Percentiles rank a stretch among this genome's conserved stretches.
phyloP scores from a whole-genome alignment of 1,140 invertebrate species.

The Orchestia grillus region DNA sequence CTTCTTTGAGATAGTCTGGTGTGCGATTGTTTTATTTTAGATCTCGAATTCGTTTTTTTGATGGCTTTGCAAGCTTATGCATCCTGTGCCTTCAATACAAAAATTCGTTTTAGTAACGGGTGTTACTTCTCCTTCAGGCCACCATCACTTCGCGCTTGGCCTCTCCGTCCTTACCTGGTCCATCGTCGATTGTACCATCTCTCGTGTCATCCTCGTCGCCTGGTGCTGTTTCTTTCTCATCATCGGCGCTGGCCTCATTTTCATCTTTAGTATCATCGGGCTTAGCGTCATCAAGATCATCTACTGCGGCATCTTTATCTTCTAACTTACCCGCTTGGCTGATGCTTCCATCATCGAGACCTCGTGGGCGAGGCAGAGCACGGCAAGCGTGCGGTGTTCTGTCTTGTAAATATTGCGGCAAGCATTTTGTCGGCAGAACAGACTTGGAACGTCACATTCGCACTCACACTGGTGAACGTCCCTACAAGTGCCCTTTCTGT shows the following conservation, averaged over 20 bases:
- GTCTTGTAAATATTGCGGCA: slow-evolving; percentile 46
- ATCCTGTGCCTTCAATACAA: not conserved
- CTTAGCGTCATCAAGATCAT: not conserved
- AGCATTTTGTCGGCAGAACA: slow-evolving; percentile 36
- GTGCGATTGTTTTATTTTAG: not conserved
- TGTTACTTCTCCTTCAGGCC: slow-evolving; percentile 35
- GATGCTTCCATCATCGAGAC: not conserved
- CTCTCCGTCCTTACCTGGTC: slow-evolving; percentile 15
- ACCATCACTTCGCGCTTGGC: slow-evolving; percentile 24
- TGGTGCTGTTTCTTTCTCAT: not conserved
- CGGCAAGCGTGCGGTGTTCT: slow-evolving; percentile 7
- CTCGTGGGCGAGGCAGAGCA: not conserved
- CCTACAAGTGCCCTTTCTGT: slow-evolving; percentile 45
- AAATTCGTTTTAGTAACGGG: slow-evolving; percentile 1
- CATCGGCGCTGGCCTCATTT: not conserved
- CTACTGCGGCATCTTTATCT: not conserved
- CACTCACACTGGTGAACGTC: slow-evolving; percentile 54
- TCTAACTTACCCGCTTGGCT: slow-evolving; percentile 3
- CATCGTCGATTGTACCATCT: slow-evolving; percentile 37
- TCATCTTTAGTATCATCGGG: not conserved
- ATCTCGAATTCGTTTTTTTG: not conserved
- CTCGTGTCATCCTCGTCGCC: not conserved
- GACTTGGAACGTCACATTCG: slow-evolving; percentile 55
- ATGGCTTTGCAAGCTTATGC: not conserved
- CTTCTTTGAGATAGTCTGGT: not conserved